Percentiles rank a stretch among this genome's conserved stretches.
Conservation (phyloP, 1,140 invertebrate genomes). For the Elysia chlorotica region DNA sequence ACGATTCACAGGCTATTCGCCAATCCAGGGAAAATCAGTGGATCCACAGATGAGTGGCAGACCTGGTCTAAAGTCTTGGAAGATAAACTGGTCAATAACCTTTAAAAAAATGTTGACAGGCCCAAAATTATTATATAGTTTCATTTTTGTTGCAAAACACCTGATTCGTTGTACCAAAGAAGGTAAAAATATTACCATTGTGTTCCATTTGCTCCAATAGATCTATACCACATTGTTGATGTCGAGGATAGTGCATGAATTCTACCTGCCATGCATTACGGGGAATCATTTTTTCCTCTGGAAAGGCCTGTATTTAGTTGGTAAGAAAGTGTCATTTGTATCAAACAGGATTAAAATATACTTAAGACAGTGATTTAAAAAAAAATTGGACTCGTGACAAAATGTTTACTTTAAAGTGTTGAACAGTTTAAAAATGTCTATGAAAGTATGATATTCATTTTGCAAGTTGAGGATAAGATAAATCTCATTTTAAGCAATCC, state of each 20-base stretch:
- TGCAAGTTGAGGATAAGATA: too few species aligned
- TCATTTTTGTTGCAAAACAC: neutral
- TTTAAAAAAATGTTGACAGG: neutral
- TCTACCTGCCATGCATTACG: conserved; percentile 70
- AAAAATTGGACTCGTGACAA: neutral
- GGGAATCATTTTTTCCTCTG: conserved; percentile 88
- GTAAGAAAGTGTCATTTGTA: neutral
- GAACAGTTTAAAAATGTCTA: neutral
- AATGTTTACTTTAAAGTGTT: neutral
- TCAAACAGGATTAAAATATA: neutral
- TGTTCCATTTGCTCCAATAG: conserved; percentile 88
- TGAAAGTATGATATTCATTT: too few species aligned
- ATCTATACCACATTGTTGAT: conserved; percentile 89
- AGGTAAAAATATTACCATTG: too few species aligned
- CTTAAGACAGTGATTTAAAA: neutral
- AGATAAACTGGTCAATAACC: too few species aligned
- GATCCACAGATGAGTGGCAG: neutral
- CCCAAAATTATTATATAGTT: neutral
- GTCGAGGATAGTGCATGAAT: conserved; percentile 91
- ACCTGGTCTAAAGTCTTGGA: neutral
- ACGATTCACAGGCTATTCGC: neutral
- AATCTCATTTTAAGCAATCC: too few species aligned
- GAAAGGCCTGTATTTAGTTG: conserved; percentile 73
- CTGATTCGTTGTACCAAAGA: neutral
- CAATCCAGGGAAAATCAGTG: neutral